Conservation (phyloP, 1,140 invertebrate genomes). For the Drosophila baimaii region DNA sequence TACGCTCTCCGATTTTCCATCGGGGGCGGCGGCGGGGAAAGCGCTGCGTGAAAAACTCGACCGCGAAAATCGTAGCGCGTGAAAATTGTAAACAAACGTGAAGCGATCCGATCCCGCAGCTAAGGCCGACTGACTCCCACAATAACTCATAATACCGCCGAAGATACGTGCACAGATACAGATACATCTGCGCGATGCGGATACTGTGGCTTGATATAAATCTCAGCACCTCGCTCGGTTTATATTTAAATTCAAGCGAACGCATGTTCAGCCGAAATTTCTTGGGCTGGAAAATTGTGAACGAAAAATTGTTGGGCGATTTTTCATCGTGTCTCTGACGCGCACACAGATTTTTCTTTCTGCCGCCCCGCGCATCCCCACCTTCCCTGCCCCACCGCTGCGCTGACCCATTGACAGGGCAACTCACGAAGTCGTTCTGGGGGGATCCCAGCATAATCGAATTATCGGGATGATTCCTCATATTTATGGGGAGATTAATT, state of each 20-base stretch:
- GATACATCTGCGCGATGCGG: slow-evolving; percentile 30
- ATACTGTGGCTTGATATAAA: slow-evolving; percentile 48
- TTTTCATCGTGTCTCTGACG: slow-evolving; percentile 77
- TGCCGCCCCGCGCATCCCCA: slow-evolving; percentile 20
- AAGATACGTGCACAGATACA: slow-evolving; percentile 32
- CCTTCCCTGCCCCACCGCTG: background rate
- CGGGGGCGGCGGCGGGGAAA: slow-evolving; percentile 8
- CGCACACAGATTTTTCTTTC: slow-evolving; percentile 64
- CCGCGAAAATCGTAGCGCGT: slow-evolving; percentile 80
- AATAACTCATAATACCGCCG: slow-evolving; percentile 75
- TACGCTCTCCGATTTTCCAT: slow-evolving; percentile 51
- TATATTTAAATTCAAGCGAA: slow-evolving; percentile 75
- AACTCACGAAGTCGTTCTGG: slow-evolving; percentile 46
- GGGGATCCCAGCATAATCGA: slow-evolving; percentile 39
- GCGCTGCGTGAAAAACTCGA: slow-evolving; percentile 77
- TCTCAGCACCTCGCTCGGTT: slow-evolving; percentile 74
- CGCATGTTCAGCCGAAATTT: slow-evolving; percentile 62
- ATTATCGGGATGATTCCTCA: slow-evolving; percentile 50
- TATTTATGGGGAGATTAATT: slow-evolving; percentile 49
- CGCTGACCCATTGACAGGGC: slow-evolving; percentile 59
- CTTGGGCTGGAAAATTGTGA: slow-evolving; percentile 67
- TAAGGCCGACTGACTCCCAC: slow-evolving; percentile 72
- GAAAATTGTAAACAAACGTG: slow-evolving; percentile 78
- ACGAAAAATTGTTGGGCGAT: slow-evolving; percentile 80
- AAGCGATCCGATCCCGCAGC: slow-evolving; percentile 59